Evolutionary conservation across 2,113 vertebrate species (phyloP), one percentile per base, ranked within the genome.

Genomic region (Cercopithecus mona): DNA sequence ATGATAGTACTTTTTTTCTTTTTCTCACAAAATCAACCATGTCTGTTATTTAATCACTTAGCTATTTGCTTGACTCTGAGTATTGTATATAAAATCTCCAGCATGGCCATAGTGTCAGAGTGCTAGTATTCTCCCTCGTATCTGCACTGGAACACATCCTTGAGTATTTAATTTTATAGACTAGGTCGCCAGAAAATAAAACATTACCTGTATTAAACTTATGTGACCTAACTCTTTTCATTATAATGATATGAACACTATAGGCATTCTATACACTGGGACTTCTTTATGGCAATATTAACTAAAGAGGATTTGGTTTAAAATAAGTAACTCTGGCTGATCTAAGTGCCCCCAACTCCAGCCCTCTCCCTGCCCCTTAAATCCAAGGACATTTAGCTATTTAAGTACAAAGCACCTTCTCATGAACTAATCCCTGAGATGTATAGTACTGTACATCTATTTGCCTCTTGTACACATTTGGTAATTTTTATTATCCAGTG

Each of bases 301-400:
- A 88, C 43, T 66, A 17, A n/a, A 83, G 35, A 94, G 25, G 23
- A 78, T 70, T 85, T 79, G 61, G 45, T 91, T 94, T 38, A 91
- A 57, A 97, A 90, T 48, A 84, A 94, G 30, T 61, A 73, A 94
- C 82, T 72, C 83, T 78, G 61, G n/a, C 27, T 76, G 70, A 72
- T n/a, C 32, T 80, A 61, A 64, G 61, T 72, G n/a, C 16, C 75
- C 45, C 30, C 55, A 17, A 8, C 11, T 32, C 25, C n/a, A 25
- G 38, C 32, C 25, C 43, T 93, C 18, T 64, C 20, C 13, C 48
- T 5, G 1, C 11, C 64, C 50, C n/a, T 40, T 50, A 59, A 93
- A 80, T 84, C 35, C n/a, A 81, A 85, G 30, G 23, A 86, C 35
- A 89, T 59, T 87, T 70, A 89, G 35, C 76, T 85, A 48, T 45